Evolutionary conservation across 2,888 invertebrate genomes (phyloP).

Genomic region (Pasiphila rectangulata): DNA sequence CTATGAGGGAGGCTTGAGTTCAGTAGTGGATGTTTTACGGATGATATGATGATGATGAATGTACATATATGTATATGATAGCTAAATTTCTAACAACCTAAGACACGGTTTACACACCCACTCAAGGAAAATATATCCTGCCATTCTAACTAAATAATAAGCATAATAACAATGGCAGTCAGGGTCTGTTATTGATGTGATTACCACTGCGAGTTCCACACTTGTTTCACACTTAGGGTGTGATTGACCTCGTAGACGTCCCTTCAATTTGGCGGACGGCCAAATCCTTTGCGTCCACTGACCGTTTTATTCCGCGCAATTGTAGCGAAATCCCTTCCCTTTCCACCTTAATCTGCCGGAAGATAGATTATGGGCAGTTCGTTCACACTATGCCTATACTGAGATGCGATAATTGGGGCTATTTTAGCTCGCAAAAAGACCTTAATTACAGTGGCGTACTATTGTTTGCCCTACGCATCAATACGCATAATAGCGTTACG

Average conservation of each 20-base stretch:
- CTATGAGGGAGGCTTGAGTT: too few relatives aligned
- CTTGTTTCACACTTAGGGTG: conserved; percentile 5
- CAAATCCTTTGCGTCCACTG: conserved; percentile 31
- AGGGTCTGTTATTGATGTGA: neutral
- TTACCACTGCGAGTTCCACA: neutral
- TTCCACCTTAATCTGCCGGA: conserved; percentile 27
- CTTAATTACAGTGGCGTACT: too few relatives aligned
- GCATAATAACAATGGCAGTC: too few relatives aligned
- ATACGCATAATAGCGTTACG: too few relatives aligned
- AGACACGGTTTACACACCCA: neutral
- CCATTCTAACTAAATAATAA: too few relatives aligned
- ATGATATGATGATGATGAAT: neutral
- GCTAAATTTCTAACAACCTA: neutral
- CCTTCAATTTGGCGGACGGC: conserved; percentile 24
- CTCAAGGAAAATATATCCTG: neutral
- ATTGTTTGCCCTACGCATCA: too few relatives aligned
- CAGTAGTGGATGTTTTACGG: neutral
- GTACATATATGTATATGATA: neutral
- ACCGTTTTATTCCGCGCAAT: conserved; percentile 18
- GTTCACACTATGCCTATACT: too few relatives aligned
- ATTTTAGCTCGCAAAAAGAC: too few relatives aligned
- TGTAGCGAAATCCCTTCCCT: conserved; percentile 18
- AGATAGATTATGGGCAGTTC: neutral
- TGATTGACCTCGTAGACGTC: conserved; percentile 20
- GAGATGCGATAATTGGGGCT: too few relatives aligned